These are phyloP conservation scores for Copsychus sechellarum DNA, from an alignment of 2,113 vertebrate species.

Conservation along the genomic window DNA sequence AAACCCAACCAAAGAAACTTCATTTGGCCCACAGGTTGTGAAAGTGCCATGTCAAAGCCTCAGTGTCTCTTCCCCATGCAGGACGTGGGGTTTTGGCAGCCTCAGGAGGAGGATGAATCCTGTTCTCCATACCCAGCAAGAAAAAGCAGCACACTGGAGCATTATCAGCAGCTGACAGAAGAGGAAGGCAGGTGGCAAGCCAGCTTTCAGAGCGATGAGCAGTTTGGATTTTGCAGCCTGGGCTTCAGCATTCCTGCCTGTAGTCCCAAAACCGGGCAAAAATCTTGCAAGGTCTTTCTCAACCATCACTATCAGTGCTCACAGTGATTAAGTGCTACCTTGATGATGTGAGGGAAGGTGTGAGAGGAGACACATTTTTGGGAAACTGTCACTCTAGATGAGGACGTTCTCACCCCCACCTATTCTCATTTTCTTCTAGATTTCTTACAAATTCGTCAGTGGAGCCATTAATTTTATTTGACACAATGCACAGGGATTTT, in stretches of 20 bases:
- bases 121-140: background rate
- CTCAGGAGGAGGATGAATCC: slow-evolving; percentile 26
- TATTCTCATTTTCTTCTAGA: background rate
- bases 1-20: background rate
- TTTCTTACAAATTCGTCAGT: background rate
- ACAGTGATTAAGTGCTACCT: fast-evolving
- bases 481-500: background rate
- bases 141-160: background rate
- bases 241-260: background rate
- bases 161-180: background rate
- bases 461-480: background rate
- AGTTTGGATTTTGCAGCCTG: background rate
- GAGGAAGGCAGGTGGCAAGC: background rate
- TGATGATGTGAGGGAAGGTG: background rate
- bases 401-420: background rate
- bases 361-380: background rate
- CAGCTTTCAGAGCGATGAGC: background rate
- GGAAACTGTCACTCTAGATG: background rate
- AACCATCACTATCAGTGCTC: background rate
- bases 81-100: slow-evolving; percentile 17
- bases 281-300: background rate
- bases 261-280: background rate
- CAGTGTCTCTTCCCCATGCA: background rate
- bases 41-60: background rate
- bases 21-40: background rate